These are phyloP conservation scores for Lasioglossum malachurum DNA, from an alignment of 2,888 invertebrate species.

Conservation along the genomic window DNA sequence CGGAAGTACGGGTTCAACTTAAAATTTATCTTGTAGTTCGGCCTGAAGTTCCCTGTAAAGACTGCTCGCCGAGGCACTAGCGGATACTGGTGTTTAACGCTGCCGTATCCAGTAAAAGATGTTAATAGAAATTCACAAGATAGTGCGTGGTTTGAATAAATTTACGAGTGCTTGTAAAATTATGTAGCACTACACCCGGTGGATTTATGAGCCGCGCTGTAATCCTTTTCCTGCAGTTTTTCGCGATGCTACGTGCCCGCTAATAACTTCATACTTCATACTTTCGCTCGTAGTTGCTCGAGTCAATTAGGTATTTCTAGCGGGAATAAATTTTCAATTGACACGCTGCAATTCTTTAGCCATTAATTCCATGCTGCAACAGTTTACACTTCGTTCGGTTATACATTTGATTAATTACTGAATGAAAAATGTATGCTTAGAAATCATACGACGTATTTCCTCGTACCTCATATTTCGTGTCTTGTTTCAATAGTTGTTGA, in stretches of 20 bases:
- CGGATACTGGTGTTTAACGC: background rate
- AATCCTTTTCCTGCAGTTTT: background rate
- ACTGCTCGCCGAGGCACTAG: background rate
- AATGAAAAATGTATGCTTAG: background rate
- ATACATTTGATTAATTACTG: background rate
- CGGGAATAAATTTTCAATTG: background rate
- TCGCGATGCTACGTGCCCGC: background rate
- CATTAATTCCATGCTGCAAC: background rate
- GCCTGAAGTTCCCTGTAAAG: background rate
- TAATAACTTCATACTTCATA: constrained; percentile 9
- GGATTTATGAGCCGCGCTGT: background rate
- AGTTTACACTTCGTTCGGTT: background rate
- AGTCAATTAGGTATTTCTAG: background rate
- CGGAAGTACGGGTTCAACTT: constrained; percentile 2
- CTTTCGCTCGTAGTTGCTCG: background rate
- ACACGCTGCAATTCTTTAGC: background rate
- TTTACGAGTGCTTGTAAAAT: constrained; percentile 6
- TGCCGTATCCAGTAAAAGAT: constrained; percentile 15
- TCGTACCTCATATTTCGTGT: background rate
- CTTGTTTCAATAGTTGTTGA: background rate
- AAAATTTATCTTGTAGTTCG: constrained; percentile 10
- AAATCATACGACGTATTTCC: too few species aligned
- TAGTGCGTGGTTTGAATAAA: constrained; percentile 10
- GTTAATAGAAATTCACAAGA: constrained; percentile 28
- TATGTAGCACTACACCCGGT: background rate